phyloP scores from a whole-genome alignment of 2,113 vertebrate species.

The Myiozetetes cayanensis region DNA sequence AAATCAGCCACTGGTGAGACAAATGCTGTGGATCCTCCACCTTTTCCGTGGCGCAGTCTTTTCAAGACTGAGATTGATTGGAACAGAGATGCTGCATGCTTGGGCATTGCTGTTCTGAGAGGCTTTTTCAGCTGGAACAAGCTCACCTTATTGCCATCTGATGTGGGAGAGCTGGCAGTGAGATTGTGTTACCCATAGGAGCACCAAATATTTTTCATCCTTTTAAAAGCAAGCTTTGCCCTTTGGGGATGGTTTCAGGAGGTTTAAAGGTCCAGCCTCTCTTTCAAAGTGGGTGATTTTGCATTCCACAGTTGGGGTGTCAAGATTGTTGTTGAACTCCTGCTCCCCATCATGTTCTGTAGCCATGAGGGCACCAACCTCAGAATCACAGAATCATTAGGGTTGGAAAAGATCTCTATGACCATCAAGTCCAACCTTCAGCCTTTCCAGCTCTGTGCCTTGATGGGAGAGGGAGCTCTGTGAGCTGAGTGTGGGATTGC shows the following conservation, averaged over 20 bases:
- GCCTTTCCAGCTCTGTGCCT: neutral
- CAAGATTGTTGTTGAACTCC: neutral
- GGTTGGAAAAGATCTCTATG: neutral
- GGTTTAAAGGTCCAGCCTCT: neutral
- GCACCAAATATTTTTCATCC: neutral
- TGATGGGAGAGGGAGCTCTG: neutral
- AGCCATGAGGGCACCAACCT: neutral
- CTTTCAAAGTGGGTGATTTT: neutral
- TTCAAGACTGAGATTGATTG: neutral
- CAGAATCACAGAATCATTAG: neutral
- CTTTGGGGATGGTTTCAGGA: neutral
- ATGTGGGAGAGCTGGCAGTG: neutral
- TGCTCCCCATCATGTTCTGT: neutral
- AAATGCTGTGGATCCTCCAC: neutral
- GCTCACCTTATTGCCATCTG: neutral
- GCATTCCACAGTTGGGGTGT: neutral
- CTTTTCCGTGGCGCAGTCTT: neutral
- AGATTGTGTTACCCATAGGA: neutral
- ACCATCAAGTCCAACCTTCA: neutral
- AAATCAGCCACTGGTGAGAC: neutral
- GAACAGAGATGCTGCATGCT: neutral
- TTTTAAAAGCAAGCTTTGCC: neutral
- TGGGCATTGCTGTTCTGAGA: neutral
- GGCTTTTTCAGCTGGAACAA: neutral
- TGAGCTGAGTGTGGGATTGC: accelerated